phyloP scores from a whole-genome alignment of 2,113 vertebrate species.

The Entomyzon cyanotis region DNA sequence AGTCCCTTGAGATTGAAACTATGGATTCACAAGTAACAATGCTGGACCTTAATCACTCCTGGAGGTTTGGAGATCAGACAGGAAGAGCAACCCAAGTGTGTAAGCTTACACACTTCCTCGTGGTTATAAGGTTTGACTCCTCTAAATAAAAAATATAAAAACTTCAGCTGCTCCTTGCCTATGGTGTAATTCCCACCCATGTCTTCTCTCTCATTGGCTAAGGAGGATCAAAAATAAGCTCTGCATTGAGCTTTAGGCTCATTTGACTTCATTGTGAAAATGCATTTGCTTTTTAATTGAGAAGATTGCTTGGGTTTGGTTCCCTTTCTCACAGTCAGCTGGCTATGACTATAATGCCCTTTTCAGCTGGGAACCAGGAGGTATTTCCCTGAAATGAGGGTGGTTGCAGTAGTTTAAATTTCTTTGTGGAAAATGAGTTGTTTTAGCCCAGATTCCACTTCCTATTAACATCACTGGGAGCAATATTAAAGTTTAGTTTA shows the following conservation, averaged over 20 bases:
- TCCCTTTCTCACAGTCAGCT: neutral
- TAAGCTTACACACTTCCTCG: neutral
- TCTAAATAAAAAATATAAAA: neutral
- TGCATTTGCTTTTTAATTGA: neutral
- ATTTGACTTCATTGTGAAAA: neutral
- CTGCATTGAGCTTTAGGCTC: neutral
- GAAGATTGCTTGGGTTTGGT: neutral
- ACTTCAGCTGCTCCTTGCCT: neutral
- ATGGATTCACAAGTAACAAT: neutral
- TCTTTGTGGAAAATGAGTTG: neutral
- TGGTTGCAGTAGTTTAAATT: neutral
- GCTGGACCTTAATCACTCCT: neutral
- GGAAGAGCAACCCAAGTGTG: neutral
- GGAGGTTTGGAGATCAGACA: neutral
- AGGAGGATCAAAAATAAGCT: neutral
- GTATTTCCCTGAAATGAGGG: neutral
- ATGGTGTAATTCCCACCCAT: neutral
- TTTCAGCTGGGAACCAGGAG: neutral
- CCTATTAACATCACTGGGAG: neutral
- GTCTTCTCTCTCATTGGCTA: neutral
- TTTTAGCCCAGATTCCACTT: neutral
- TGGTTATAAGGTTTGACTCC: neutral
- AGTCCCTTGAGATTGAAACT: neutral
- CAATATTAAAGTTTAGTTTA: neutral
- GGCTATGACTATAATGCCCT: neutral